Evolutionary conservation across 2,888 invertebrate species (phyloP), one percentile per base, ranked within the genome.

Genomic region (Ryuthela nishihirai): DNA sequence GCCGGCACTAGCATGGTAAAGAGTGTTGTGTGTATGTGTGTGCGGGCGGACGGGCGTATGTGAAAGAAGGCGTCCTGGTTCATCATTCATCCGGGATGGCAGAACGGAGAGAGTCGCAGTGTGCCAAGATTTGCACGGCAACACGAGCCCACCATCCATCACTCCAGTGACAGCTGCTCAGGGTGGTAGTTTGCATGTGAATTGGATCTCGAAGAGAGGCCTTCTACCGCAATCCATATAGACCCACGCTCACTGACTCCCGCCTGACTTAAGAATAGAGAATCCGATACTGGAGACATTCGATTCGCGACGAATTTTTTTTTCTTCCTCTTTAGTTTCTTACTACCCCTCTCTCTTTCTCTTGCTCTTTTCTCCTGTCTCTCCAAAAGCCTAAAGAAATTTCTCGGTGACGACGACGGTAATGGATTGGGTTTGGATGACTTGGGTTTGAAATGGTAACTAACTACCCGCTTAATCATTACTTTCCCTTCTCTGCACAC

Each of bases 61-160:
- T n/a, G n/a, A n/a, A n/a, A n/a, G n/a, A n/a, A n/a, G n/a, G n/a
- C n/a, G n/a, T n/a, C n/a, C n/a, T n/a, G n/a, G n/a, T n/a, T n/a
- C n/a, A n/a, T n/a, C n/a, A n/a, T n/a, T n/a, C n/a, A n/a, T n/a
- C n/a, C n/a, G n/a, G n/a, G n/a, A n/a, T n/a, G n/a, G n/a, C n/a
- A n/a, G n/a, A n/a, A n/a, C n/a, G n/a, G n/a, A n/a, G n/a, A n/a
- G n/a, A n/a, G n/a, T n/a, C n/a, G n/a, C n/a, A n/a, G n/a, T n/a
- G n/a, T n/a, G n/a, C n/a, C n/a, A n/a, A n/a, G n/a, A n/a, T n/a
- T n/a, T n/a, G n/a, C n/a, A n/a, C n/a, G n/a, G n/a, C n/a, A n/a
- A n/a, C n/a, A n/a, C n/a, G n/a, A n/a, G n/a, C n/a, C n/a, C n/a
- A 36, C 48, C 60, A 54, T 54, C 54, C 50, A 60, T 60, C 60